A percentile compares a stretch with the other conserved stretches of the same genome.
These are phyloP conservation scores for Zaprionus taronus DNA, from an alignment of 1,140 invertebrate genomes.

Conservation along the genomic window DNA sequence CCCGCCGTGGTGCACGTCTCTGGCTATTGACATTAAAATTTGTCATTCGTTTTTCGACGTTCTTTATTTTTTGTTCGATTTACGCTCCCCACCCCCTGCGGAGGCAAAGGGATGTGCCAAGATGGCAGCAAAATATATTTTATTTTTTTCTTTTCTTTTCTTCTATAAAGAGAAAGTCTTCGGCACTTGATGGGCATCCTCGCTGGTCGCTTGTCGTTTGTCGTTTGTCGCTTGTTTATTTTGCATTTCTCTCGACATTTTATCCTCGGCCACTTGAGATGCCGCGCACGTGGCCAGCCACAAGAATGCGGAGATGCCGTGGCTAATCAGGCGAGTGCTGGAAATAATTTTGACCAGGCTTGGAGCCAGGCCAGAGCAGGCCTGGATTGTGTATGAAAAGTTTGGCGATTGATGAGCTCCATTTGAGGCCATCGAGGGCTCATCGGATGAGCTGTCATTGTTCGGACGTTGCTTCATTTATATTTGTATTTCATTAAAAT, in stretches of 20 bases:
- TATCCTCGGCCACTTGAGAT: conserved; percentile 64
- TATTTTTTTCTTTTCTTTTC: not conserved
- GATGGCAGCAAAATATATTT: not conserved
- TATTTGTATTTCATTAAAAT: conserved; percentile 82
- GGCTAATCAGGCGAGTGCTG: conserved; percentile 76
- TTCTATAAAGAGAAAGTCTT: not conserved
- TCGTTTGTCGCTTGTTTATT: conserved; percentile 52
- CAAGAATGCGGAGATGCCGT: conserved; percentile 51
- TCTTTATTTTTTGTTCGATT: conserved; percentile 58
- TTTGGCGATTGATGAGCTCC: conserved; percentile 67
- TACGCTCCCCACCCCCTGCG: not conserved
- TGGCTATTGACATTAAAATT: conserved; percentile 79
- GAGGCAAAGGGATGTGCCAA: not conserved
- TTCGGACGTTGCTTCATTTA: conserved; percentile 70
- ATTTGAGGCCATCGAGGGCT: conserved; percentile 33
- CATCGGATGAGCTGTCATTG: conserved; percentile 65
- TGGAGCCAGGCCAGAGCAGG: not conserved
- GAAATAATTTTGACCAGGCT: conserved; percentile 74
- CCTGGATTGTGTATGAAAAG: conserved; percentile 47
- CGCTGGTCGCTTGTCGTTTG: not conserved
- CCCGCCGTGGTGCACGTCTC: conserved; percentile 56
- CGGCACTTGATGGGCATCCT: not conserved
- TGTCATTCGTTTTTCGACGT: conserved; percentile 64
- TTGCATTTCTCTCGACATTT: conserved; percentile 58
- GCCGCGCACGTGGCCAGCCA: conserved; percentile 62